Evolutionary conservation across 1,140 invertebrate species (phyloP).

Genomic region (Megalonaias nervosa): DNA sequence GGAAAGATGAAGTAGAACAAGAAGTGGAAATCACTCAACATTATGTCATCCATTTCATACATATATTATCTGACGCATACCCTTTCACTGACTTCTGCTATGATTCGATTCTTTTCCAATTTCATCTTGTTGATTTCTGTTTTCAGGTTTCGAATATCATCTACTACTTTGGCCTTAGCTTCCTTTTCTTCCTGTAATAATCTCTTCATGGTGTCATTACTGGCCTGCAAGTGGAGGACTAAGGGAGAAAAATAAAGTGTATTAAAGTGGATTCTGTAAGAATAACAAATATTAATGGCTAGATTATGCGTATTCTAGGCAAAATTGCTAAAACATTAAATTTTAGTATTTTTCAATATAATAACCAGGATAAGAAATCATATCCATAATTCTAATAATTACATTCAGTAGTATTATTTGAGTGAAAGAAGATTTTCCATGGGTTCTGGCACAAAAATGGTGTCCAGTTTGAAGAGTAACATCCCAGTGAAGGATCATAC

Average conservation of each 20-base stretch:
- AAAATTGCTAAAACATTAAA: too few relatives aligned
- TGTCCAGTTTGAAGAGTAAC: too few relatives aligned
- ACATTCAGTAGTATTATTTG: too few relatives aligned
- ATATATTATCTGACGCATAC: slow-evolving; percentile 25
- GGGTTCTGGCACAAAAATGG: too few relatives aligned
- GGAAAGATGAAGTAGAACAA: neutral
- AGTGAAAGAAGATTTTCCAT: too few relatives aligned
- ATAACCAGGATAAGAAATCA: too few relatives aligned
- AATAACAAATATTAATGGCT: too few relatives aligned
- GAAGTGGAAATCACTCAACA: neutral
- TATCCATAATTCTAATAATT: too few relatives aligned
- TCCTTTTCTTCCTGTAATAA: slow-evolving; percentile 49
- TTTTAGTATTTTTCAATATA: too few relatives aligned
- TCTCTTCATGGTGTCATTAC: slow-evolving; percentile 46
- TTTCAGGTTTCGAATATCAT: slow-evolving; percentile 44
- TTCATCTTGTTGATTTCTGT: slow-evolving; percentile 51
- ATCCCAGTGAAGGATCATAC: too few relatives aligned
- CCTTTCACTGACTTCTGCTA: slow-evolving; percentile 56
- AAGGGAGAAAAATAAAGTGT: slow-evolving; percentile 23
- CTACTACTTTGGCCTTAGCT: slow-evolving; percentile 39
- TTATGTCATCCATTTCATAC: neutral
- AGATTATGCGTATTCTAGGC: too few relatives aligned
- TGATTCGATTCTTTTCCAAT: slow-evolving; percentile 50
- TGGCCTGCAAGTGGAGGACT: slow-evolving; percentile 58
- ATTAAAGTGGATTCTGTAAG: too few relatives aligned